Conservation (phyloP, 2,888 invertebrate species). For the Dorcus hopei region DNA sequence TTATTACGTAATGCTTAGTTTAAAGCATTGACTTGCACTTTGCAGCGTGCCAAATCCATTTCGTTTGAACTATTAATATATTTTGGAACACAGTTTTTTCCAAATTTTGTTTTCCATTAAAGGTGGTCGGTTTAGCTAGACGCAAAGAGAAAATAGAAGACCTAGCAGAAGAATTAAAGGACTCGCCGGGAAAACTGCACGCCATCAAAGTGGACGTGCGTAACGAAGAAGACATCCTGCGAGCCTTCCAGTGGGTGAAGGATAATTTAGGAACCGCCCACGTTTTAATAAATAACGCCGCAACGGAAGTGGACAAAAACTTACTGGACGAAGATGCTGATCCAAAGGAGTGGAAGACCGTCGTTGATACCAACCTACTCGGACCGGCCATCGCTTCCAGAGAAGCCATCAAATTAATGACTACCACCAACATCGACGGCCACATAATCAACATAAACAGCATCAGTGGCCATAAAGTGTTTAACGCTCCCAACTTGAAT, state of each 20-base stretch:
- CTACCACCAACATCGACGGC: conserved; percentile 23
- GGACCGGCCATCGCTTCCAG: conserved; percentile 20
- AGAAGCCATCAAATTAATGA: conserved; percentile 27
- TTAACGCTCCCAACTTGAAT: conserved; percentile 16
- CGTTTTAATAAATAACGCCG: conserved; percentile 30
- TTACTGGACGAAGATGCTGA: conserved; percentile 18
- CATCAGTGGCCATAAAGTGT: conserved; percentile 21
- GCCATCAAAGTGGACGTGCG: conserved; percentile 24
- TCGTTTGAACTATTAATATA: too few relatives aligned
- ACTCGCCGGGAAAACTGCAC: conserved; percentile 21
- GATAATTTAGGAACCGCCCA: conserved; percentile 27
- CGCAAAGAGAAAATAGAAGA: conserved; percentile 18
- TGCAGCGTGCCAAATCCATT: too few relatives aligned
- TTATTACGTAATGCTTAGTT: too few relatives aligned
- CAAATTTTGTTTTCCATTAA: background rate
- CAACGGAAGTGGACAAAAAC: conserved; percentile 14
- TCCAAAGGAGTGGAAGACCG: conserved; percentile 20
- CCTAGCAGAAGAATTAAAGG: conserved; percentile 14
- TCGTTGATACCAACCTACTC: conserved; percentile 24
- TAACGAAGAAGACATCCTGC: conserved; percentile 26
- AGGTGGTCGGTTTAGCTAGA: conserved; percentile 26
- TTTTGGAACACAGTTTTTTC: too few relatives aligned
- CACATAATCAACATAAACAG: conserved; percentile 30
- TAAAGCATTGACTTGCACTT: too few relatives aligned
- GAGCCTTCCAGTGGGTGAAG: conserved; percentile 24